Conservation (phyloP, 1,140 invertebrate genomes). For the Calephelis nemesis region DNA sequence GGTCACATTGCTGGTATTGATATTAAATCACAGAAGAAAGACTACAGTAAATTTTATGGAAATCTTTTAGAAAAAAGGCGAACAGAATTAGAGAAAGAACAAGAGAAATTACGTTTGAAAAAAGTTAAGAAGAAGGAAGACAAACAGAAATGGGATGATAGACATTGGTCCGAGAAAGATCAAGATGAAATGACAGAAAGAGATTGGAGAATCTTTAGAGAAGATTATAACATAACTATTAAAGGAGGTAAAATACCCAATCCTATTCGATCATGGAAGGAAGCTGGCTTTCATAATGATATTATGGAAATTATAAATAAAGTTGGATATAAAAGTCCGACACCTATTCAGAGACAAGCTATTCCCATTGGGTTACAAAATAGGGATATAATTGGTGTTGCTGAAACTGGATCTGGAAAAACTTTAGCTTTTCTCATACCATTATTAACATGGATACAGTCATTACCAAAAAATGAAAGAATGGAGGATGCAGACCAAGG, state of each 20-base stretch:
- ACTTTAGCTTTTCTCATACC: slow-evolving; percentile 99
- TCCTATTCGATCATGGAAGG: slow-evolving; percentile 96
- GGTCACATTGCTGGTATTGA: slow-evolving; percentile 99
- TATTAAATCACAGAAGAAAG: slow-evolving; percentile 97
- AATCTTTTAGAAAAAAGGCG: slow-evolving; percentile 96
- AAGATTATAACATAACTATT: slow-evolving; percentile 99
- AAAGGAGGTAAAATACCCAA: slow-evolving; percentile 99
- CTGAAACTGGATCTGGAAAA: slow-evolving; percentile 99
- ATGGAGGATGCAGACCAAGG: slow-evolving; percentile 96
- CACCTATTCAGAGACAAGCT: slow-evolving; percentile 99
- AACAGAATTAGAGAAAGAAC: slow-evolving; percentile 98
- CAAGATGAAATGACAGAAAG: slow-evolving; percentile 98
- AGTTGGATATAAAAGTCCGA: slow-evolving; percentile 98
- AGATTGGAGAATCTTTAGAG: slow-evolving; percentile 99
- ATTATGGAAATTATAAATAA: slow-evolving; percentile 97
- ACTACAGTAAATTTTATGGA: slow-evolving; percentile 99
- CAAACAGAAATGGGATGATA: slow-evolving; percentile 99
- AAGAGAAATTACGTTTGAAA: slow-evolving; percentile 96
- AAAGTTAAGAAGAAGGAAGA: slow-evolving; percentile 97
- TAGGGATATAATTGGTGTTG: slow-evolving; percentile 99
- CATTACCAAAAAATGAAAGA: slow-evolving; percentile 96
- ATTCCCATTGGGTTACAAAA: slow-evolving; percentile 99
- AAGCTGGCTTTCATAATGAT: slow-evolving; percentile 94
- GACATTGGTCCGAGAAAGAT: slow-evolving; percentile 98
- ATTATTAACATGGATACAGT: slow-evolving; percentile 98